Conservation (phyloP, 2,888 invertebrate genomes). For the Cetonia aurata region DNA sequence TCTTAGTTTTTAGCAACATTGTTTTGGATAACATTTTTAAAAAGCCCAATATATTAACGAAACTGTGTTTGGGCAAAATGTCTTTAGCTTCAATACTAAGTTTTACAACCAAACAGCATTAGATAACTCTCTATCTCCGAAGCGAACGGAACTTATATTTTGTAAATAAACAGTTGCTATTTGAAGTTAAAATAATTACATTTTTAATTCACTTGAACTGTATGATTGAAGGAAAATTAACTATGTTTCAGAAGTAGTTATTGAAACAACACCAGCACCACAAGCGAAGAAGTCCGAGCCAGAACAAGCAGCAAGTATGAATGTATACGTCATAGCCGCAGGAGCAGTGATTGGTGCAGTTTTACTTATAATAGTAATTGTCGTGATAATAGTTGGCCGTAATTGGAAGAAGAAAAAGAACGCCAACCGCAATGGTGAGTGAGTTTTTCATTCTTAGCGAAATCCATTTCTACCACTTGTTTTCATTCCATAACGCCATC, state of each 20-base stretch:
- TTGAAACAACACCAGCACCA: conserved; percentile 46
- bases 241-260: conserved; percentile 28
- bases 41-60: no score
- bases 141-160: no score
- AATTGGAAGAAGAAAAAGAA: conserved; percentile 68
- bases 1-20: no score
- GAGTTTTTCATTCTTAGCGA: conserved; percentile 37
- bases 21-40: no score
- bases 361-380: conserved; percentile 63
- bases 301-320: conserved; percentile 46
- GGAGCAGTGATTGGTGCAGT: conserved; percentile 70
- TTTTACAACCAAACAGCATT: no score
- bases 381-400: conserved; percentile 66
- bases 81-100: no score
- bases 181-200: no score
- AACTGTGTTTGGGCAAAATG: no score
- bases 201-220: no score
- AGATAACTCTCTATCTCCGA: no score
- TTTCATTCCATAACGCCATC: not conserved
- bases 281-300: conserved; percentile 39
- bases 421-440: conserved; percentile 56
- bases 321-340: conserved; percentile 71
- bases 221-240: no score
- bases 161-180: no score
- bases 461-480: not conserved